A percentile compares a stretch with the other conserved stretches of the same genome.
Conservation (phyloP, 2,113 vertebrate genomes). For the Martes martes region DNA sequence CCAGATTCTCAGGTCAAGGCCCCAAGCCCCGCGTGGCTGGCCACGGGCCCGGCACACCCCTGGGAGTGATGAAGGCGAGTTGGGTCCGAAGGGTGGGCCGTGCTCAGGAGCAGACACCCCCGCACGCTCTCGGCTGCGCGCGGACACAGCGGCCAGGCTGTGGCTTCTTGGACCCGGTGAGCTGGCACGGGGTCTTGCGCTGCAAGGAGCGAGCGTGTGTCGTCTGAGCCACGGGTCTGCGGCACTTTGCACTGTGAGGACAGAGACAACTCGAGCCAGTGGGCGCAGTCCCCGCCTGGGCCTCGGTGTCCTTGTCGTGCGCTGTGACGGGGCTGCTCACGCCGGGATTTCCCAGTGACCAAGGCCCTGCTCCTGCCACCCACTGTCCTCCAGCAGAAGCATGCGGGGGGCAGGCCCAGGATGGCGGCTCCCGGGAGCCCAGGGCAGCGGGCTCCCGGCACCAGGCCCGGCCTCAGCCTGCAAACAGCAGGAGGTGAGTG, state of each 20-base stretch:
- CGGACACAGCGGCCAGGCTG: background rate
- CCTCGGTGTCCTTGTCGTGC: background rate
- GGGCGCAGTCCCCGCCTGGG: background rate
- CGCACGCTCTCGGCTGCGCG: rapidly evolving
- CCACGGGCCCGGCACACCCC: too few species aligned
- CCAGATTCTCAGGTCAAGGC: rapidly evolving
- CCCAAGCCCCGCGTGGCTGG: background rate
- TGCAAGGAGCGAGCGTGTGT: background rate
- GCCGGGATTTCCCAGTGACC: background rate
- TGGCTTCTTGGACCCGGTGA: background rate
- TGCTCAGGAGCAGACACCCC: too few species aligned
- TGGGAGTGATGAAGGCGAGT: too few species aligned
- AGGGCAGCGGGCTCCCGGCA: background rate
- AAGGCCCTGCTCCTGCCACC: background rate
- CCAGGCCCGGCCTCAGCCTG: rapidly evolving
- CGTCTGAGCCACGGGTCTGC: background rate
- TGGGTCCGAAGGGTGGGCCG: background rate
- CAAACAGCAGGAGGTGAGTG: rapidly evolving
- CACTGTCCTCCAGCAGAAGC: background rate
- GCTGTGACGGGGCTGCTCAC: too few species aligned
- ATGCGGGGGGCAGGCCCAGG: background rate
- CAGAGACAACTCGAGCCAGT: background rate
- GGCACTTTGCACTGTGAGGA: background rate
- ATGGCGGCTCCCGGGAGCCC: background rate
- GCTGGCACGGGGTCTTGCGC: background rate